phyloP scores from a whole-genome alignment of 2,113 vertebrate genomes.

The Notarius lentiginosus region DNA sequence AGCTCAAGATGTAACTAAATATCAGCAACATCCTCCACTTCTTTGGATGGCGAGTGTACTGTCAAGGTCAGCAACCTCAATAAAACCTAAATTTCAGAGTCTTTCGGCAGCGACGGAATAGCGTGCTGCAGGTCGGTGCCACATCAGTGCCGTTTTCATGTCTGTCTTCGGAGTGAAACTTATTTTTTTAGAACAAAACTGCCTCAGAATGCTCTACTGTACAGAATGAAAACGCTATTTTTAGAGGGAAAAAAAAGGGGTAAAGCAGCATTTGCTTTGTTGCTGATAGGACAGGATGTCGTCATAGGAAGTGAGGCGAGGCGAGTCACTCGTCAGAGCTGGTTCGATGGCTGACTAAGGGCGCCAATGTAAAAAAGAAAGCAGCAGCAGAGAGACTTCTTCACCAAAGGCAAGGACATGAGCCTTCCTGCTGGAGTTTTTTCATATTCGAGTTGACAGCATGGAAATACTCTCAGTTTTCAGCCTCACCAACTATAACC shows the following conservation, averaged over 20 bases:
- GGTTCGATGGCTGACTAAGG: not conserved
- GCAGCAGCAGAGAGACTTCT: slow-evolving; percentile 22
- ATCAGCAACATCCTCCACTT: not conserved
- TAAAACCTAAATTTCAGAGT: slow-evolving; percentile 17
- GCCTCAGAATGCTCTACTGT: not conserved
- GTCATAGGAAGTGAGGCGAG: slow-evolving; percentile 32
- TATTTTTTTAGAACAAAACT: not conserved
- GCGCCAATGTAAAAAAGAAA: slow-evolving; percentile 17
- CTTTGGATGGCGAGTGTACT: not conserved
- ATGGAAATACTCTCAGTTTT: not conserved
- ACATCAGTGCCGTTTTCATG: slow-evolving; percentile 38
- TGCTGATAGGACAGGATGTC: slow-evolving; percentile 39
- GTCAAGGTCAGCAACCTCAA: not conserved
- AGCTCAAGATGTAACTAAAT: slow-evolving; percentile 28
- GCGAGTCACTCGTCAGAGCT: slow-evolving; percentile 34
- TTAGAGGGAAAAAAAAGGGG: not conserved
- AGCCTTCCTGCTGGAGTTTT: not conserved
- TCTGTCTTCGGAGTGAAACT: slow-evolving; percentile 35
- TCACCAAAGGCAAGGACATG: slow-evolving; percentile 20
- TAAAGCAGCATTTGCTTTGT: not conserved
- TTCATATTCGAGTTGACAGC: not conserved
- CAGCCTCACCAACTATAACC: not conserved
- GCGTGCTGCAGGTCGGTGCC: not conserved
- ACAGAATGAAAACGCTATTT: not conserved
- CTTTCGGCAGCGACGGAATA: not conserved